A percentile compares a stretch with the other conserved stretches of the same genome.
Conservation (phyloP, 2,797 vertebrate species). For the Limnodromus scolopaceus region DNA sequence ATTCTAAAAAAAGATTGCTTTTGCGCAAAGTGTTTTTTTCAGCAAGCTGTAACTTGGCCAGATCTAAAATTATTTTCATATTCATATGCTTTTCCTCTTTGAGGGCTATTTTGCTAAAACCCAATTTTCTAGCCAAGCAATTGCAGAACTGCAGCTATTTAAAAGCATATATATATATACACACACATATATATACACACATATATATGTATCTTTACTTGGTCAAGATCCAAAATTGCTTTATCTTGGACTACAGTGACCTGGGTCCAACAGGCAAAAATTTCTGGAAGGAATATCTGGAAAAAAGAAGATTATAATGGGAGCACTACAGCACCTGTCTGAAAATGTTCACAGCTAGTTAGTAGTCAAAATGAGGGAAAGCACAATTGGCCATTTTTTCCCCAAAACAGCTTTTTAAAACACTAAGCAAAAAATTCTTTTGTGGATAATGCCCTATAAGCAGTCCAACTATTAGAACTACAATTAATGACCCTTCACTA, state of each 20-base stretch:
- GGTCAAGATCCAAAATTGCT: neutral
- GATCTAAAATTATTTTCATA: neutral
- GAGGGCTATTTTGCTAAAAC: neutral
- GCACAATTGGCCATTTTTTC: neutral
- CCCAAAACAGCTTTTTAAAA: neutral
- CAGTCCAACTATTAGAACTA: neutral
- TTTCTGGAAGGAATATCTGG: neutral
- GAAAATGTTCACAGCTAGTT: neutral
- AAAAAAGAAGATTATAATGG: neutral
- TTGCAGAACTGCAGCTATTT: neutral
- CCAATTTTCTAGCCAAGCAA: neutral
- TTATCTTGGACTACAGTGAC: neutral
- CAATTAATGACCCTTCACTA: neutral
- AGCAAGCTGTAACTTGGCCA: neutral
- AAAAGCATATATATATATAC: neutral
- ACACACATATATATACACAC: neutral
- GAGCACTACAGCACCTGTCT: neutral
- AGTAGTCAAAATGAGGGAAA: neutral
- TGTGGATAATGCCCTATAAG: neutral
- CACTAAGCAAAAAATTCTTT: neutral
- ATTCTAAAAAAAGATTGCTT: neutral
- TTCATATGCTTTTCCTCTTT: neutral
- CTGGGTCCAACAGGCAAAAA: neutral
- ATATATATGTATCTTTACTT: neutral
- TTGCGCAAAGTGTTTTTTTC: neutral